These are phyloP conservation scores for Pseudocheirus occidentalis DNA, from an alignment of 2,797 vertebrate species.

Conservation along the genomic window DNA sequence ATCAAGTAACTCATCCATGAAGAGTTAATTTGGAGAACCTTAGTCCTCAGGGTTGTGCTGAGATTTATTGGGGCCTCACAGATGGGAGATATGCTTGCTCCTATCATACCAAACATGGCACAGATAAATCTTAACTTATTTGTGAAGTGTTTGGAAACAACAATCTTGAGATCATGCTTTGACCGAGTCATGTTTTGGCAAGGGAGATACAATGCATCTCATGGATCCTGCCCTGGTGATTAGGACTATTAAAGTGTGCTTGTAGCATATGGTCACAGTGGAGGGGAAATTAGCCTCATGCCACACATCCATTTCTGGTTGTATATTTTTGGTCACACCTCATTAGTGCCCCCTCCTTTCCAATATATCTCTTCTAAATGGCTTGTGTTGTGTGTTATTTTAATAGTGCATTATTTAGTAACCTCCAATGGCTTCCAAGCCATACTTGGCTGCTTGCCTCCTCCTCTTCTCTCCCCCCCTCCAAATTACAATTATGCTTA, in stretches of 20 bases:
- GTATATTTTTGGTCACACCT: slow-evolving; percentile 71
- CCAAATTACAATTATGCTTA: slow-evolving; percentile 23
- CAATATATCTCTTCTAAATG: slow-evolving; percentile 72
- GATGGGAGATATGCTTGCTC: slow-evolving; percentile 27
- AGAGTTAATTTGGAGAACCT: slow-evolving; percentile 65
- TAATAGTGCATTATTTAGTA: slow-evolving; percentile 70
- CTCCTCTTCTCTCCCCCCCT: slow-evolving; percentile 16
- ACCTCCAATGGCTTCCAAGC: slow-evolving; percentile 39
- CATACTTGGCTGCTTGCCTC: slow-evolving; percentile 44
- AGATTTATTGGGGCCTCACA: slow-evolving; percentile 53
- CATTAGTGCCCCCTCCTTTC: slow-evolving; percentile 71
- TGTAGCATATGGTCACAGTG: slow-evolving; percentile 72
- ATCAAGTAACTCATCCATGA: slow-evolving; percentile 41
- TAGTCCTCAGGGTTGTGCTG: slow-evolving; percentile 20
- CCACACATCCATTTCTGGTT: slow-evolving; percentile 65
- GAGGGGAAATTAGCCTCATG: slow-evolving; percentile 74
- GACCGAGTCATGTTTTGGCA: slow-evolving; percentile 54
- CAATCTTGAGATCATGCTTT: slow-evolving; percentile 57
- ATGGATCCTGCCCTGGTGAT: slow-evolving; percentile 60
- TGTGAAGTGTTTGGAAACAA: slow-evolving; percentile 48
- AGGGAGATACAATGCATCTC: slow-evolving; percentile 39
- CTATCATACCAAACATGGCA: slow-evolving; percentile 39
- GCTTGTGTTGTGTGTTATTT: slow-evolving; percentile 60
- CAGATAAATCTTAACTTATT: slow-evolving; percentile 63
- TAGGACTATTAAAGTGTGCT: slow-evolving; percentile 65